These are phyloP conservation scores for Ciona savignyi DNA, from an alignment of 23 tunicate genomes.

Conservation along the genomic window DNA sequence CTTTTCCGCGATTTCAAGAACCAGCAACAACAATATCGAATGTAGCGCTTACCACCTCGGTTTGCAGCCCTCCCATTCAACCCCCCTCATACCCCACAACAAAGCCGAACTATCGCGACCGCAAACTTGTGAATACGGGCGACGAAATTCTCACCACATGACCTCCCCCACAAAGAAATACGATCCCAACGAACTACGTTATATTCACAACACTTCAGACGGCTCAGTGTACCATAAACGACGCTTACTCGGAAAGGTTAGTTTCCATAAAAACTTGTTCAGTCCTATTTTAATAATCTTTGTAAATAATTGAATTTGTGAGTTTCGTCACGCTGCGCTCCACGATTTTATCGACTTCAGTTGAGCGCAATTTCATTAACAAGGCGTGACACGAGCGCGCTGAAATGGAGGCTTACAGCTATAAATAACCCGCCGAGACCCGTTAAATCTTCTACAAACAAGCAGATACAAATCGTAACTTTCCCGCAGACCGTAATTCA, in stretches of 20 bases:
- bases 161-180: not conserved
- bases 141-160: not conserved
- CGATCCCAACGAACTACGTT: not conserved
- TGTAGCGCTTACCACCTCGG: not conserved
- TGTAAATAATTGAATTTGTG: too few species aligned
- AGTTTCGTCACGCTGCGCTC: too few species aligned
- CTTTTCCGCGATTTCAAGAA: not conserved
- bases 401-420: not conserved
- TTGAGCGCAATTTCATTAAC: not conserved
- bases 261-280: too few species aligned
- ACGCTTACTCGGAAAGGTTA: not conserved
- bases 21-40: constrained; percentile 14
- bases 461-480: not conserved
- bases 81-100: not conserved
- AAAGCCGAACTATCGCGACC: not conserved
- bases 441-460: not conserved
- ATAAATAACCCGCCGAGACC: not conserved
- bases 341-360: too few species aligned
- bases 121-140: not conserved
- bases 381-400: not conserved
- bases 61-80: not conserved
- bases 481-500: not conserved
- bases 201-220: not conserved
- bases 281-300: too few species aligned
- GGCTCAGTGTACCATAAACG: not conserved